These are phyloP conservation scores for Copidosoma floridanum DNA, from an alignment of 1,140 invertebrate genomes.

Conservation along the genomic window DNA sequence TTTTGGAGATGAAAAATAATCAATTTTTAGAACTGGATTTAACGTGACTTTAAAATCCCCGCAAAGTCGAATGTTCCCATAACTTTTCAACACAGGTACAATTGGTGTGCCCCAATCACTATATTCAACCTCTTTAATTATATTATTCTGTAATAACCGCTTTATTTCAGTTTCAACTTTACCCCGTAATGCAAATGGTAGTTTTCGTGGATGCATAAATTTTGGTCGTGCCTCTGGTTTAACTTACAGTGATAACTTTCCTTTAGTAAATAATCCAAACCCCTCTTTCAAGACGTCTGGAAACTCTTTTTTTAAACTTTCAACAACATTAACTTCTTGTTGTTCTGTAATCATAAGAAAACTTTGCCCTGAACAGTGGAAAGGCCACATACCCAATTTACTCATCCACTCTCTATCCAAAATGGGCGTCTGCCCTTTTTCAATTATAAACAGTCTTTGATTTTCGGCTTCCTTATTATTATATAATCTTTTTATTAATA, in stretches of 20 bases:
- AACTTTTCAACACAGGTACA: conserved; percentile 53
- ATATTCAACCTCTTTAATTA: conserved; percentile 23
- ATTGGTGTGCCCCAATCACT: conserved; percentile 57
- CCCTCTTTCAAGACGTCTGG: neutral
- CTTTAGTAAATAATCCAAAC: neutral
- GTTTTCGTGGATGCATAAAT: neutral
- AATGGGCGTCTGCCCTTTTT: no score
- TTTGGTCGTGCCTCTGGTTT: conserved; percentile 9
- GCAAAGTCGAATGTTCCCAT: conserved; percentile 53
- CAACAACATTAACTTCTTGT: no score
- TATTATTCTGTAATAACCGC: neutral
- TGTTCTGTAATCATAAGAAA: no score
- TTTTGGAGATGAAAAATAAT: no score
- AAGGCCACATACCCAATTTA: no score
- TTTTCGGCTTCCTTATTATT: no score
- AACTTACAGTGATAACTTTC: neutral
- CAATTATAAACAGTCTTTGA: no score
- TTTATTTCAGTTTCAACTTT: conserved; percentile 5
- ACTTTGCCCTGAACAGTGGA: no score
- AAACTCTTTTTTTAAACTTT: conserved; percentile 5
- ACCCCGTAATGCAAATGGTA: neutral
- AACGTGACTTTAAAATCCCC: conserved; percentile 55
- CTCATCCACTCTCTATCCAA: no score
- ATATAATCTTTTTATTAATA: no score
- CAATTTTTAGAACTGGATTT: conserved; percentile 36